Percentiles rank a stretch among this genome's conserved stretches.
These are phyloP conservation scores for Zophobas atratus DNA, from an alignment of 1,140 invertebrate genomes.

Conservation along the genomic window DNA sequence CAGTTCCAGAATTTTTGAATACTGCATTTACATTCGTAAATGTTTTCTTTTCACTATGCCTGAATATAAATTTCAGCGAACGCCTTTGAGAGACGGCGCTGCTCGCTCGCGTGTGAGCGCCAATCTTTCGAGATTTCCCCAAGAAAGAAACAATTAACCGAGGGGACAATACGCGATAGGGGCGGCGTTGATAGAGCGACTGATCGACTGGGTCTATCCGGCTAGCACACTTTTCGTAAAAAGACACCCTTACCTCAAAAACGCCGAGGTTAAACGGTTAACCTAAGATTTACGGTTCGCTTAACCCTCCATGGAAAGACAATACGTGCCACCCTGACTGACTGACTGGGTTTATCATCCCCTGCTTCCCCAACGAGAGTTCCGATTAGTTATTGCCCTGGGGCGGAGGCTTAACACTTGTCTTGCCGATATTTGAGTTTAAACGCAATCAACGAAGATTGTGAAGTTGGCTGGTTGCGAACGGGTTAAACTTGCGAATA, in stretches of 20 bases:
- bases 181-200: conserved; percentile 8
- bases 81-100: conserved; percentile 1
- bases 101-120: neutral
- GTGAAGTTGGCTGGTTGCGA: conserved; percentile 10
- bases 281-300: too few species aligned
- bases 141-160: conserved; percentile 30
- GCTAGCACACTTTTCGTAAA: too few species aligned
- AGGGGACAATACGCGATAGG: conserved; percentile 19
- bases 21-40: conserved; percentile 23
- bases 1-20: conserved; percentile 32
- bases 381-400: conserved; percentile 27
- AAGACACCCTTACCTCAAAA: too few species aligned
- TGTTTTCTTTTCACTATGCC: conserved; percentile 30
- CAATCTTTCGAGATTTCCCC: conserved; percentile 19
- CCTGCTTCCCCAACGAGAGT: conserved; percentile 4
- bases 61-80: conserved; percentile 5
- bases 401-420: conserved; percentile 9
- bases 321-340: neutral
- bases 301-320: too few species aligned
- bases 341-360: conserved; percentile 15
- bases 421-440: conserved; percentile 30
- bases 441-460: conserved; percentile 25
- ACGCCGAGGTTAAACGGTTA: too few species aligned
- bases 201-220: conserved; percentile 18
- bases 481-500: neutral